These are phyloP conservation scores for Conus canariensis DNA, from an alignment of 2,888 invertebrate species.

Conservation along the genomic window DNA sequence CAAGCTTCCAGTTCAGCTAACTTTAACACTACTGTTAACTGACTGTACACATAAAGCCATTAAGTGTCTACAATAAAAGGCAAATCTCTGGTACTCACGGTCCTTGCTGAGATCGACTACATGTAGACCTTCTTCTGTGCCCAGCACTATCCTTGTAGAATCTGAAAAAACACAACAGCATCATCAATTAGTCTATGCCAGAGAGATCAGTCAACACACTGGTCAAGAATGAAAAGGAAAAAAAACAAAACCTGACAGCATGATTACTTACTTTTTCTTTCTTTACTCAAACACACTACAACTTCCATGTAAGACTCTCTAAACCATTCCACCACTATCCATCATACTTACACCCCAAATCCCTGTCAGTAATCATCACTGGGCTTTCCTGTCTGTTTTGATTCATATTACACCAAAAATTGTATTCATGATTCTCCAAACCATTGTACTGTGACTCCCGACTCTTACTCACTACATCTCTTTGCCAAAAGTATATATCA, in stretches of 20 bases:
- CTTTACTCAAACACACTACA: background rate
- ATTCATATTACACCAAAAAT: no score
- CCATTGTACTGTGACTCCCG: background rate
- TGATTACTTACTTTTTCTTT: background rate
- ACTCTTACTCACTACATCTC: no score
- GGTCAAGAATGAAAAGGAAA: background rate
- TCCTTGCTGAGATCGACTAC: slow-evolving; percentile 94
- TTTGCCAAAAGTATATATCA: no score
- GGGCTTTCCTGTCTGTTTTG: no score
- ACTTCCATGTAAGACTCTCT: no score
- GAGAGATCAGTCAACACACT: background rate
- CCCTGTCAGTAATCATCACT: no score
- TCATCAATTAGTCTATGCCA: background rate
- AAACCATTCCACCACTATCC: no score
- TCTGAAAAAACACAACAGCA: slow-evolving; percentile 80
- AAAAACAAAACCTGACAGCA: background rate
- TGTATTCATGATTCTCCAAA: no score
- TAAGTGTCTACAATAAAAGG: background rate
- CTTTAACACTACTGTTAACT: no score
- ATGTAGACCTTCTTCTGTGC: slow-evolving; percentile 95
- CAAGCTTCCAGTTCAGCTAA: no score
- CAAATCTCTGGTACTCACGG: slow-evolving; percentile 80
- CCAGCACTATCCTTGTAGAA: slow-evolving; percentile 90
- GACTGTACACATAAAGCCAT: no score
- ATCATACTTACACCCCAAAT: no score